phyloP scores from a whole-genome alignment of 2,888 invertebrate genomes.

The Morpho deidamia region DNA sequence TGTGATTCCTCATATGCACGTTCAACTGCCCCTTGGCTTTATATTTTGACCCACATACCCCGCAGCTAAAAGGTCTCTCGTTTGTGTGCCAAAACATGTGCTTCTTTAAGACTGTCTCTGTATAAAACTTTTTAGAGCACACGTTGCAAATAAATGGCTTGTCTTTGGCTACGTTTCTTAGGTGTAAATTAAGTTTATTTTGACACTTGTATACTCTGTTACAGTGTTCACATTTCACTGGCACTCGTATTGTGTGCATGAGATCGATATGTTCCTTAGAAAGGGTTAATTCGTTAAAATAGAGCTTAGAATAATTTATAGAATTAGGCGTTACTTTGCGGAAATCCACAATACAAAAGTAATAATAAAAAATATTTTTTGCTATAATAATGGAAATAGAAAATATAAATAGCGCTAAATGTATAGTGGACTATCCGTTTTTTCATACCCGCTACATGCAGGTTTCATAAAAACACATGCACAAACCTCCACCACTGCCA shows the following conservation, averaged over 20 bases:
- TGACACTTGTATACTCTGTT: constrained; percentile 39
- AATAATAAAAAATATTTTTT: no score
- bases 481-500: no score
- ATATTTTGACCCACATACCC: constrained; percentile 39
- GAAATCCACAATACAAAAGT: no score
- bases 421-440: no score
- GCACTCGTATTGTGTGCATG: constrained; percentile 20
- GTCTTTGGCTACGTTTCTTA: constrained; percentile 26
- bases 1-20: constrained; percentile 36
- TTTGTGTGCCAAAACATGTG: constrained; percentile 46
- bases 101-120: constrained; percentile 27
- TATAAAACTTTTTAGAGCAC: constrained; percentile 38
- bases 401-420: no score
- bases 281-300: background rate
- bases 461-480: no score
- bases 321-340: no score
- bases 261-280: constrained; percentile 21
- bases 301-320: no score
- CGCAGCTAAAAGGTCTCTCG: constrained; percentile 39
- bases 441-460: no score
- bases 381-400: no score
- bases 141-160: constrained; percentile 38
- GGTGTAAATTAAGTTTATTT: constrained; percentile 32
- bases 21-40: constrained; percentile 40
- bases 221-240: constrained; percentile 44